These are phyloP conservation scores for Tetragonula carbonaria DNA, from an alignment of 2,888 invertebrate genomes.

Conservation along the genomic window DNA sequence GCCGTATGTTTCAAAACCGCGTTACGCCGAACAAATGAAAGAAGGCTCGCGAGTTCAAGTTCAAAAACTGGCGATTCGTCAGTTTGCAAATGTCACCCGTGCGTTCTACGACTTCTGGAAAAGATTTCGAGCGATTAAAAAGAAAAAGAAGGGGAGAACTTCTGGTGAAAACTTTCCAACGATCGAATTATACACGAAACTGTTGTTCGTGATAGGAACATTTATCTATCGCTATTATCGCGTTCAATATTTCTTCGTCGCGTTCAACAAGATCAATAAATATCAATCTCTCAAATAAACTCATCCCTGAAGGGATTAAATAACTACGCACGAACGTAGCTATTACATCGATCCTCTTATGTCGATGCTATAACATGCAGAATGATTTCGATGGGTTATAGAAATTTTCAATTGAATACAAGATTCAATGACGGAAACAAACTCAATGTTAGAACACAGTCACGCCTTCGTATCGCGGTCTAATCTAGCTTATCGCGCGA, in stretches of 20 bases:
- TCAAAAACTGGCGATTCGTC: conserved; percentile 63
- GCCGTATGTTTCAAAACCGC: neutral
- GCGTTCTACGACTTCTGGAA: conserved; percentile 59
- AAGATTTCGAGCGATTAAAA: conserved; percentile 34
- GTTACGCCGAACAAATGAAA: neutral
- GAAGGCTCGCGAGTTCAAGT: conserved; percentile 51
- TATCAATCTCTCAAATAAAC: neutral
- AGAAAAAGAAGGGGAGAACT: conserved; percentile 16
- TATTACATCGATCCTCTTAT: neutral
- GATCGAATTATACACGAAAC: conserved; percentile 62
- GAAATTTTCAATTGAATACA: neutral
- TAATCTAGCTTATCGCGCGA: too few species aligned
- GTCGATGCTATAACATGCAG: neutral
- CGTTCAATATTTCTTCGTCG: neutral
- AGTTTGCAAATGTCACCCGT: conserved; percentile 50
- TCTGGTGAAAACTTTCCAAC: conserved; percentile 52
- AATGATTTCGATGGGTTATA: neutral
- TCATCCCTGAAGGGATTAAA: neutral
- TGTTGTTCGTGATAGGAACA: conserved; percentile 37
- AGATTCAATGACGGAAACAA: neutral
- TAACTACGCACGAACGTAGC: neutral
- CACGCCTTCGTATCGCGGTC: neutral
- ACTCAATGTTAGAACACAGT: neutral
- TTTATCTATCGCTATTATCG: conserved; percentile 37
- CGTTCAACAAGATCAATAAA: too few species aligned